phyloP scores from a whole-genome alignment of 1,140 invertebrate species.

The Drosophila arawakana region DNA sequence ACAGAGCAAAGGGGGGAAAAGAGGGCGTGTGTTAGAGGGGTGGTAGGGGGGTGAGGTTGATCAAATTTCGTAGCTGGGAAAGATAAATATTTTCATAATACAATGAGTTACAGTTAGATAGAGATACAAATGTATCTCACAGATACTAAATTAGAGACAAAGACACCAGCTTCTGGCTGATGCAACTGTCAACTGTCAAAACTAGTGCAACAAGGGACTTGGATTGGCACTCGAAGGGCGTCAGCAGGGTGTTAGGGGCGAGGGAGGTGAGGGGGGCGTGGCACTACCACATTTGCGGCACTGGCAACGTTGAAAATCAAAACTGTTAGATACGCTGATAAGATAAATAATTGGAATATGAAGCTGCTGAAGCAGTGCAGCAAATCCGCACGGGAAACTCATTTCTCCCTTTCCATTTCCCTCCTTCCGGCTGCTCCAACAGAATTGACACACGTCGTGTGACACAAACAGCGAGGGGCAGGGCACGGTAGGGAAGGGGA shows the following conservation, averaged over 20 bases:
- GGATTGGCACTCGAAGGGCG: background rate
- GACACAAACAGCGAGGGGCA: constrained; percentile 6
- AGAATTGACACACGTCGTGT: constrained; percentile 44
- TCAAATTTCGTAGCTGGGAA: constrained; percentile 65
- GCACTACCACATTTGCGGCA: background rate
- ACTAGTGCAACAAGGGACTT: constrained; percentile 35
- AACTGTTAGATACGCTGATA: constrained; percentile 69
- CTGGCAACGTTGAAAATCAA: constrained; percentile 41
- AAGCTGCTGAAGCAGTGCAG: constrained; percentile 47
- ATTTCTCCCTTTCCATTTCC: background rate
- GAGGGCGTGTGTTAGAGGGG: too few relatives aligned
- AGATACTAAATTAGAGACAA: constrained; percentile 42
- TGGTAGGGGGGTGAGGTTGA: background rate
- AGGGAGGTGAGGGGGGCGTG: too few relatives aligned
- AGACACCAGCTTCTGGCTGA: constrained; percentile 34
- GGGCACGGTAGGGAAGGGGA: background rate
- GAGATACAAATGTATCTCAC: constrained; percentile 23
- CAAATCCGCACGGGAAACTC: background rate
- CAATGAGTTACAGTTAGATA: constrained; percentile 24
- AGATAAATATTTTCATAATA: constrained; percentile 73
- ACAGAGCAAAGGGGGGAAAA: background rate
- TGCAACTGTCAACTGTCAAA: constrained; percentile 74
- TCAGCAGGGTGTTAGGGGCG: background rate
- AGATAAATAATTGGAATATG: constrained; percentile 83
- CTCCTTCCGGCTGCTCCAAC: background rate